Conservation (phyloP, 1,140 invertebrate species). For the Argopecten irradians region DNA sequence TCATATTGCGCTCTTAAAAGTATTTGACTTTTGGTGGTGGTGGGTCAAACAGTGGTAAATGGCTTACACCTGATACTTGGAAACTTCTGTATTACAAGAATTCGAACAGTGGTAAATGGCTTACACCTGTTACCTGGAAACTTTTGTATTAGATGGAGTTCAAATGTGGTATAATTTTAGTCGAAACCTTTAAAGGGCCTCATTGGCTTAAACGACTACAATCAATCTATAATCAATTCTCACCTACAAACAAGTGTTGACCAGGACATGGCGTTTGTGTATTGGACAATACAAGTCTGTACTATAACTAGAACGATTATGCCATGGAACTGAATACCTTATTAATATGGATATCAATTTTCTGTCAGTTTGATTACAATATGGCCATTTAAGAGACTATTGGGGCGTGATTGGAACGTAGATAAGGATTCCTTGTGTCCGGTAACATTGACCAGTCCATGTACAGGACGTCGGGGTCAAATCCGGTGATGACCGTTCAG, state of each 20-base stretch:
- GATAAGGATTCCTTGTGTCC: not conserved
- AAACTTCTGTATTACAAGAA: no score
- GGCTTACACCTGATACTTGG: no score
- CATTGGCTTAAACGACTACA: no score
- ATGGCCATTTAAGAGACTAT: not conserved
- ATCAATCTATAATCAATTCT: not conserved
- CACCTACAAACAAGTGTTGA: not conserved
- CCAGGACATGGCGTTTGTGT: not conserved
- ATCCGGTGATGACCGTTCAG: not conserved
- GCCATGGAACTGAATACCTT: not conserved
- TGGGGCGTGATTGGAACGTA: not conserved
- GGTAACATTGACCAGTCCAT: not conserved
- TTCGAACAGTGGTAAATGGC: no score
- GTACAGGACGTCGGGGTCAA: not conserved
- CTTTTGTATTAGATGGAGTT: no score
- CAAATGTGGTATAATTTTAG: no score
- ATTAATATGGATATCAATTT: conserved; percentile 19
- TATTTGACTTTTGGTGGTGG: no score
- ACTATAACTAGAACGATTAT: not conserved
- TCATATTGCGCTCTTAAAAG: no score
- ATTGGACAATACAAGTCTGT: not conserved
- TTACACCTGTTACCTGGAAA: no score
- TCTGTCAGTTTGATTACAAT: conserved; percentile 10
- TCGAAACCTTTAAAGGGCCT: no score
- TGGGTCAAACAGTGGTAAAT: no score